A percentile compares a stretch with the other conserved stretches of the same genome.
phyloP scores from a whole-genome alignment of 2,888 invertebrate genomes.

The Oscheius onirici region DNA sequence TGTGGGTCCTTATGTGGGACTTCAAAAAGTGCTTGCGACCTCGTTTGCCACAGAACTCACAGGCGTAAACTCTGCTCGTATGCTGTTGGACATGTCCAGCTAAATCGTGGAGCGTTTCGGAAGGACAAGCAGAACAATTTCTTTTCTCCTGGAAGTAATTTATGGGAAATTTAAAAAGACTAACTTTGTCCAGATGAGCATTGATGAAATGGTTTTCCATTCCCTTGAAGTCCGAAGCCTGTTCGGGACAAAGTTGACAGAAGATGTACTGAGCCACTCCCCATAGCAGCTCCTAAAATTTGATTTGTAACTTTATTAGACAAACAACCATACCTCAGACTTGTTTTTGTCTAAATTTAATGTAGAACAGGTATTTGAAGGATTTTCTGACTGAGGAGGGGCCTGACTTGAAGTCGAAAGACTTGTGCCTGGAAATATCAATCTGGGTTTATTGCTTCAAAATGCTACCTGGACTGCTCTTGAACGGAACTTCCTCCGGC shows the following conservation, averaged over 20 bases:
- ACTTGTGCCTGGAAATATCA: no score
- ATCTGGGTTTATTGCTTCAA: no score
- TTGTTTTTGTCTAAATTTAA: neutral
- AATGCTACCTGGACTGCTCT: no score
- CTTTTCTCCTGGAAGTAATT: conserved; percentile 35
- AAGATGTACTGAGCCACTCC: conserved; percentile 58
- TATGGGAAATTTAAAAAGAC: neutral
- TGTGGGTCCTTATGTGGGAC: conserved; percentile 60
- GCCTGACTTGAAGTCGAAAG: no score
- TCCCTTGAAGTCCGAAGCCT: conserved; percentile 48
- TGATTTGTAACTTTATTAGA: neutral
- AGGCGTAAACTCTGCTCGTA: conserved; percentile 59
- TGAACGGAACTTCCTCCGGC: no score
- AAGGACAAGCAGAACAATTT: conserved; percentile 52
- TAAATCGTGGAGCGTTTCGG: conserved; percentile 48
- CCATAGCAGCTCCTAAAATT: conserved; percentile 43
- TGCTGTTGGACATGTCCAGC: conserved; percentile 53
- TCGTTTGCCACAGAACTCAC: conserved; percentile 62
- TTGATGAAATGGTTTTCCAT: conserved; percentile 54
- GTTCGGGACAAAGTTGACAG: conserved; percentile 60
- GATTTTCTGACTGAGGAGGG: no score
- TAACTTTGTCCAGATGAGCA: conserved; percentile 53
- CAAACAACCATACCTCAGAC: neutral
- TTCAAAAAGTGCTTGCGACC: conserved; percentile 57
- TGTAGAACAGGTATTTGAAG: no score